Evolutionary conservation across 2,888 invertebrate species (phyloP).

Genomic region (Polymixis lichenea): DNA sequence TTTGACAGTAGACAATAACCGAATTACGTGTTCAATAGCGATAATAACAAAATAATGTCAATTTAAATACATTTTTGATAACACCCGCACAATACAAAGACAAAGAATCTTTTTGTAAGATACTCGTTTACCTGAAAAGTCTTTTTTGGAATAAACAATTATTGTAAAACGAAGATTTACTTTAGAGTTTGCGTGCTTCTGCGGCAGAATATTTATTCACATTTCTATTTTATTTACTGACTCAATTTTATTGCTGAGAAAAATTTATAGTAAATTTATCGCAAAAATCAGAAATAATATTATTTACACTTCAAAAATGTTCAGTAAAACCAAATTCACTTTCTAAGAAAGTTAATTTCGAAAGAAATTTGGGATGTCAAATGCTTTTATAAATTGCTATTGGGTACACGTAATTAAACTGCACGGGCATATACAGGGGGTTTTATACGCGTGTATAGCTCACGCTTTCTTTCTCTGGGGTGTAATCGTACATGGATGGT

Average conservation of each 20-base stretch:
- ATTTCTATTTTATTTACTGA: not conserved
- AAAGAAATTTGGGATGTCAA: conserved; percentile 11
- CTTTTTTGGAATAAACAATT: not conserved
- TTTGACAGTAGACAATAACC: conserved; percentile 57
- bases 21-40: conserved; percentile 60
- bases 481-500: not conserved
- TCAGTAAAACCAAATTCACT: conserved; percentile 26
- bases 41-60: conserved; percentile 19
- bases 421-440: conserved; percentile 51
- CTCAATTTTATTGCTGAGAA: not conserved
- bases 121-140: not conserved
- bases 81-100: conserved; percentile 2
- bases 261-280: not conserved
- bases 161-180: not conserved
- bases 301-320: not conserved
- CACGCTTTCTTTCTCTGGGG: conserved; percentile 28
- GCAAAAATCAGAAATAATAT: not conserved
- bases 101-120: not conserved
- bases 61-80: not conserved
- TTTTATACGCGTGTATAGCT: conserved; percentile 33
- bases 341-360: conserved; percentile 24
- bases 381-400: conserved; percentile 56
- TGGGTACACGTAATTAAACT: conserved; percentile 51
- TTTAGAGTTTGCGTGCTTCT: not conserved
- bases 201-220: not conserved